Evolutionary conservation across 1,140 invertebrate species (phyloP), one percentile per base, ranked within the genome.

Genomic region (Leptopilina clavipes): DNA sequence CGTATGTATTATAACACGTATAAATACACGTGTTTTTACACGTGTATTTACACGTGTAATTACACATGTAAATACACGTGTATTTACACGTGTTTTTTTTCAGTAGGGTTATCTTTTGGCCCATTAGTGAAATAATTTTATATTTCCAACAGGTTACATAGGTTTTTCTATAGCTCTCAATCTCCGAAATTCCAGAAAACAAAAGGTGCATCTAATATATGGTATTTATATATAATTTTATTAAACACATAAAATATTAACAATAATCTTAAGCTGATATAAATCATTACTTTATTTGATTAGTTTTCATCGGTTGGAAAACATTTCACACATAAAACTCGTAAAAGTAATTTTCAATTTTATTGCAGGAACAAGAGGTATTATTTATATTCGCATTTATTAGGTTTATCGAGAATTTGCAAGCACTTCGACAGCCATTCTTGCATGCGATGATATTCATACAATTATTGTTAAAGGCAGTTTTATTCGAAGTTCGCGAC

Each of bases 261-360:
- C 48, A 52, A 52, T 3, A 45, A 45, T 14, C 17, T 52, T 52
- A 52, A n/a, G 48, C n/a, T 52, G 14, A n/a, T 65, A 65, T 65
- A 31, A 65, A 65, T 65, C 22, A 31, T 14, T 31, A 31, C 59
- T 31, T 65, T 65, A 65, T 31, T 65, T n/a, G 59, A 65, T n/a
- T 22, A 31, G 22, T 65, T 65, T 65, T 31, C 59, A 65, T n/a
- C 19, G 59, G 14, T 31, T 6, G 12, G 59, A 31, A 12, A 65
- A 65, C 59, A 31, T 31, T 65, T 65, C 12, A 65, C 22, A 65
- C 59, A 31, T 19, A 31, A 65, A 19, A n/a, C 22, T 65, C 59
- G 59, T 65, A 65, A 65, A 65, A 65, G 22, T 31, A 65, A 65
- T 65, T 65, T 65, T n/a, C 12, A 31, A 65, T 65, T 65, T 65